These are phyloP conservation scores for Lasioglossum baleicum DNA, from an alignment of 1,140 invertebrate species.

Conservation along the genomic window DNA sequence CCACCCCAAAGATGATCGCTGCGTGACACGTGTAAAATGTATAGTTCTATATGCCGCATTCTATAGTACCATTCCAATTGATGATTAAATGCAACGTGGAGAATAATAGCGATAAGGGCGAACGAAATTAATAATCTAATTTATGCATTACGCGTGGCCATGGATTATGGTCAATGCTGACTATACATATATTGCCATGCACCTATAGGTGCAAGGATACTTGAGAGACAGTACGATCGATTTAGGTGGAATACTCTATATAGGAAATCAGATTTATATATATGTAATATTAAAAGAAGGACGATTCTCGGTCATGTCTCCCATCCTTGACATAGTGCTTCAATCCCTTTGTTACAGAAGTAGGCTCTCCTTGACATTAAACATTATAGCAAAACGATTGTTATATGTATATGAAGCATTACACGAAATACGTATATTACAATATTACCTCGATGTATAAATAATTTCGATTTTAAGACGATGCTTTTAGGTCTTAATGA, in stretches of 20 bases:
- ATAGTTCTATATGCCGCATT: not conserved
- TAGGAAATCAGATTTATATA: slow-evolving; percentile 39
- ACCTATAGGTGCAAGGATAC: not conserved
- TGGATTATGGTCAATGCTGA: not conserved
- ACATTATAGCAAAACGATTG: not conserved
- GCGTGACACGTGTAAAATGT: not conserved
- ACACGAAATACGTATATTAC: not conserved
- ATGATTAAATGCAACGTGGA: not conserved
- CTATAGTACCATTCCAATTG: not conserved
- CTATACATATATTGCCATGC: too few species aligned
- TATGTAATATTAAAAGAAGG: slow-evolving; percentile 31
- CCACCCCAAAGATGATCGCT: slow-evolving; percentile 27
- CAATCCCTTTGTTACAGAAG: not conserved
- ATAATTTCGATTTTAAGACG: not conserved
- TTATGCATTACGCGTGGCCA: not conserved
- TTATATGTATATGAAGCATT: not conserved
- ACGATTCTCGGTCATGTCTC: slow-evolving; percentile 45
- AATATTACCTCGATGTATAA: not conserved
- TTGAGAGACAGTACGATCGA: slow-evolving; percentile 48
- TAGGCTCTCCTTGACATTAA: not conserved
- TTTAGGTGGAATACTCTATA: slow-evolving; percentile 32
- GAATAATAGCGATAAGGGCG: not conserved
- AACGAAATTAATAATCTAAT: not conserved
- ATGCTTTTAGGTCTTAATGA: not conserved
- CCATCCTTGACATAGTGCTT: slow-evolving; percentile 50